Conservation (phyloP, 2,888 invertebrate genomes). For the Dolomedes plantarius region DNA sequence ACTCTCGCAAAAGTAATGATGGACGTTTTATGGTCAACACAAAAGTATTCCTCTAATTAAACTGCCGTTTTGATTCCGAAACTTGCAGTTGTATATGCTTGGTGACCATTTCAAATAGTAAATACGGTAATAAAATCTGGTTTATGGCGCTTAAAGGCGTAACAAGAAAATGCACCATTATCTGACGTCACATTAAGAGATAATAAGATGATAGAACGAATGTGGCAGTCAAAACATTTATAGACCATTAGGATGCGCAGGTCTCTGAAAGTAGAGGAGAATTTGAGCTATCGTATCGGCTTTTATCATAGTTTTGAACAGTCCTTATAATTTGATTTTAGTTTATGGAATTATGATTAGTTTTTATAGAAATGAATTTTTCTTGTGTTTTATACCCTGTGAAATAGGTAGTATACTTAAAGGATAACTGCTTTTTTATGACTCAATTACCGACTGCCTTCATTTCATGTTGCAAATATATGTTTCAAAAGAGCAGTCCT, state of each 20-base stretch:
- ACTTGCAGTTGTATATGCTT: not conserved
- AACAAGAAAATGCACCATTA: not conserved
- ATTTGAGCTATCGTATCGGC: too few species aligned
- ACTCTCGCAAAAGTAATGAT: not conserved
- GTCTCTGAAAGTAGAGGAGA: too few species aligned
- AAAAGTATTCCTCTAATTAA: not conserved
- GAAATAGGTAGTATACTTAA: too few species aligned
- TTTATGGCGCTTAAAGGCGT: not conserved
- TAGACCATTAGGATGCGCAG: not conserved
- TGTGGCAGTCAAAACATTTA: not conserved
- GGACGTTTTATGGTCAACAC: not conserved
- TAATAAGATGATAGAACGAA: not conserved
- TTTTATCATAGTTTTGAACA: too few species aligned
- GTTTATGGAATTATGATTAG: too few species aligned
- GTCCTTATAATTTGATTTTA: too few species aligned
- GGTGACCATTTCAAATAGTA: not conserved
- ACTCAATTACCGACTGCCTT: too few species aligned
- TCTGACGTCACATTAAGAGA: not conserved
- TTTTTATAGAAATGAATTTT: too few species aligned
- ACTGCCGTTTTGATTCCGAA: not conserved
- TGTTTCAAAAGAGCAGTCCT: too few species aligned
- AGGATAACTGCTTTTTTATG: too few species aligned
- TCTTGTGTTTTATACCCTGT: too few species aligned
- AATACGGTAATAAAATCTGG: not conserved
- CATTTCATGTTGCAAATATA: too few species aligned